Evolutionary conservation across 2,797 vertebrate genomes (phyloP), one percentile per base, ranked within the genome.

Genomic region (Percopsis omiscomaycus): DNA sequence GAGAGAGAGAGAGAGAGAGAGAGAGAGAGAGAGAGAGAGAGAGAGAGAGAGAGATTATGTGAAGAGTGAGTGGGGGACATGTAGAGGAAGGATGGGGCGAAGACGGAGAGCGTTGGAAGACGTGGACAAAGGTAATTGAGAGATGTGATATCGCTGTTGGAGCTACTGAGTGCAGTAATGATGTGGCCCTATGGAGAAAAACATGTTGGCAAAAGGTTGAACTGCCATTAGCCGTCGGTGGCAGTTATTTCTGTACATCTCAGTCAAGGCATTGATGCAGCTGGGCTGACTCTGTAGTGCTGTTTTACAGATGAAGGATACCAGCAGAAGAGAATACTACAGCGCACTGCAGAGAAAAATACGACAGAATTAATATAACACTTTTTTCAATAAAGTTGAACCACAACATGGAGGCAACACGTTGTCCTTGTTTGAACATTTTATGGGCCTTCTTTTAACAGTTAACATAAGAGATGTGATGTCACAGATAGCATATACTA

Each of bases 371-470:
- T 42, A 14, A 8, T 15, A 9, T 9, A 28, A 30, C 11, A 27
- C 15, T 13, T 10, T 4, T 10, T 12, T 55, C 10, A 74, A 48
- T 59, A 29, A 74, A 46, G 48, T 44, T 44, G 64, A 68, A 76
- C 52, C 71, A 79, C 27, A 63, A 70, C 68, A 78, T 64, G 69
- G 73, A 72, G 67, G 77, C 68, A 79, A 77, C n/a, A 37, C 1
- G 2, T 71, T 55, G 42, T 66, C 61, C 55, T 76, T 75, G 65
- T 84, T 87, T 75, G 45, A 86, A 82, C 60, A 63, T 77, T 86
- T 90, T 88, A 88, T 86, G 80, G 69, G 75, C 76, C 75, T 88
- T 79, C 69, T 85, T 88, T 85, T 62, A 82, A 84, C 84, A 78
- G 73, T 72, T 73, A 86, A 85, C 81, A 81, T 71, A 85, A 77